These are phyloP conservation scores for Melospiza georgiana DNA, from an alignment of 2,113 vertebrate genomes.

Conservation along the genomic window DNA sequence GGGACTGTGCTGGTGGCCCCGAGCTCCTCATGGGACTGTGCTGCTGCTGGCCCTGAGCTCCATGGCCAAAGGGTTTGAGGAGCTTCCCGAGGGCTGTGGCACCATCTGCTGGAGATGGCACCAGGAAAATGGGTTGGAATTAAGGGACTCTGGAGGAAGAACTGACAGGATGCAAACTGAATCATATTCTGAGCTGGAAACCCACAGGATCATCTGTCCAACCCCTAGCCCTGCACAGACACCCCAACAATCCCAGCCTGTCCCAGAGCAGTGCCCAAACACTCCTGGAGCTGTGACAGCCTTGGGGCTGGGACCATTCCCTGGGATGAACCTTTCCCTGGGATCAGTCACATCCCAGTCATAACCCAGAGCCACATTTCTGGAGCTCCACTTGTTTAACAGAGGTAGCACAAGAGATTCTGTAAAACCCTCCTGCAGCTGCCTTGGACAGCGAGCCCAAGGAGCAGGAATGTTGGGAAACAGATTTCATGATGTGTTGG, in stretches of 20 bases:
- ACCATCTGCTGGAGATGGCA: conserved; percentile 42
- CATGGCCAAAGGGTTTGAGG: rapidly evolving
- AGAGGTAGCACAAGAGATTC: background rate
- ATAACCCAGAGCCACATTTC: background rate
- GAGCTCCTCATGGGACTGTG: background rate
- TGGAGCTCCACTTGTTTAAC: background rate
- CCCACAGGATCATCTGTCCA: background rate
- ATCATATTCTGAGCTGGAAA: background rate
- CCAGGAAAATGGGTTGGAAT: rapidly evolving
- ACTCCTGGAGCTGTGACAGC: background rate
- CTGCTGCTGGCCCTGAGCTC: background rate
- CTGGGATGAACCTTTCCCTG: background rate
- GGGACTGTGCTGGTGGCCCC: background rate
- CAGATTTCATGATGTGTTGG: rapidly evolving
- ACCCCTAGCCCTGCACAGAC: background rate
- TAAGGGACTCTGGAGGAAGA: background rate
- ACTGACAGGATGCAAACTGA: background rate
- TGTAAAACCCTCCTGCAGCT: background rate
- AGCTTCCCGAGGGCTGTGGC: background rate
- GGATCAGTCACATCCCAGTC: background rate
- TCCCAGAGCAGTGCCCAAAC: background rate
- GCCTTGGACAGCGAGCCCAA: background rate
- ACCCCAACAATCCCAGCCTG: background rate
- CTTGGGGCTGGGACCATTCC: background rate
- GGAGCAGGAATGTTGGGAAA: background rate